A percentile compares a stretch with the other conserved stretches of the same genome.
Evolutionary conservation across 2,113 vertebrate species (phyloP).

Genomic region (Aramus guarauna): DNA sequence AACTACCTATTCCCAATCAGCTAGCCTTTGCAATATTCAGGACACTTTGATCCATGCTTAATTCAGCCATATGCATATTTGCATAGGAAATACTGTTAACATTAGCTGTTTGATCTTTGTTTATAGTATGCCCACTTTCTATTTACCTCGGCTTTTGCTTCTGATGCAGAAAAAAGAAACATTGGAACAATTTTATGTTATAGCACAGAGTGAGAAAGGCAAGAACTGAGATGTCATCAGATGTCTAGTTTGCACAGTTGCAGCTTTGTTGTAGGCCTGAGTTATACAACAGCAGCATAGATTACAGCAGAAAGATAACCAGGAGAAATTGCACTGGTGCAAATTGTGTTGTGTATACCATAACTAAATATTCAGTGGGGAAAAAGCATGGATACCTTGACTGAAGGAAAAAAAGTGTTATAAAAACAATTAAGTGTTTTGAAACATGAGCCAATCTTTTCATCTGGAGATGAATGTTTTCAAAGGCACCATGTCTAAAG

Average conservation of each 20-base stretch:
- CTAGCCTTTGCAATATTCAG: neutral
- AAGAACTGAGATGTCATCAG: neutral
- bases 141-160: neutral
- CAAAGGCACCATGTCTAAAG: neutral
- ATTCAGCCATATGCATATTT: neutral
- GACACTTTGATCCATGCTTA: neutral
- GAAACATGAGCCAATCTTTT: neutral
- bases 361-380: neutral
- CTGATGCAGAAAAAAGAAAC: neutral
- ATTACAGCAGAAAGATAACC: neutral
- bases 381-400: neutral
- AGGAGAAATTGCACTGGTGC: neutral
- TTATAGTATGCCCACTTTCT: neutral
- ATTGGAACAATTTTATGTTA: neutral
- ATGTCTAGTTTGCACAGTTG: neutral
- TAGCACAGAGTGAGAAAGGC: neutral
- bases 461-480: neutral
- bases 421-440: neutral
- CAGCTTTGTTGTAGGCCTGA: neutral
- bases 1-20: neutral
- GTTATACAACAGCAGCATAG: neutral
- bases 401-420: neutral
- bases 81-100: neutral
- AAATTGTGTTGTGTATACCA: neutral
- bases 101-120: neutral